Evolutionary conservation across 2,113 vertebrate species (phyloP).

Genomic region (Rutilus rutilus): DNA sequence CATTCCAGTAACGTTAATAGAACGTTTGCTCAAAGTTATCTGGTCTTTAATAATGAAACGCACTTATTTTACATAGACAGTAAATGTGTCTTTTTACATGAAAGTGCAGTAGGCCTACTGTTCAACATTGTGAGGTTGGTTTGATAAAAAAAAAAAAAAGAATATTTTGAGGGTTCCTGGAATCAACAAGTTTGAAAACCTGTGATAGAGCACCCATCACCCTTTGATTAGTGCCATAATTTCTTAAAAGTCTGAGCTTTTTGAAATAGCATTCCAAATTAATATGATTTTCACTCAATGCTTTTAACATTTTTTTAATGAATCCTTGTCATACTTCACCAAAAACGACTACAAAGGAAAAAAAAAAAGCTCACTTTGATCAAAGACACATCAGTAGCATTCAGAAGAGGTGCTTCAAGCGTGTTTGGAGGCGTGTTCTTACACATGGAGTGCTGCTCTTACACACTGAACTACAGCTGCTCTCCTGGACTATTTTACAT

Average conservation of each 20-base stretch:
- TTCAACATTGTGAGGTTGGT: background rate
- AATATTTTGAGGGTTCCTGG: background rate
- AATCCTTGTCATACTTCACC: background rate
- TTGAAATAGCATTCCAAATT: background rate
- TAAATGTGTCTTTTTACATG: background rate
- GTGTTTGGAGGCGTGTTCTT: conserved; percentile 8
- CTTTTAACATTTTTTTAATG: conserved; percentile 24
- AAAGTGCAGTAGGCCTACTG: background rate
- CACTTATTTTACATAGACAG: background rate
- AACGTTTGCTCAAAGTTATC: too few species aligned
- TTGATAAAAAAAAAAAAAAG: background rate
- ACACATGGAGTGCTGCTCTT: background rate
- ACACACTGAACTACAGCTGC: background rate
- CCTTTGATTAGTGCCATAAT: background rate
- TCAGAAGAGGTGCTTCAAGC: conserved; percentile 18
- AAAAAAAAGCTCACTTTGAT: background rate
- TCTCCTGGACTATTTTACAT: conserved; percentile 15
- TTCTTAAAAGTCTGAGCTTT: background rate
- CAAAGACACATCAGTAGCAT: conserved; percentile 12
- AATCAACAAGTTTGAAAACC: background rate
- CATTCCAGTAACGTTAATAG: too few species aligned
- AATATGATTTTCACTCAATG: background rate
- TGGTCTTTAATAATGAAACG: too few species aligned
- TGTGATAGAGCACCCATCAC: background rate
- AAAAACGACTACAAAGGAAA: background rate